Conservation (phyloP, 2,797 vertebrate genomes). For the Nannoperca obscura region DNA sequence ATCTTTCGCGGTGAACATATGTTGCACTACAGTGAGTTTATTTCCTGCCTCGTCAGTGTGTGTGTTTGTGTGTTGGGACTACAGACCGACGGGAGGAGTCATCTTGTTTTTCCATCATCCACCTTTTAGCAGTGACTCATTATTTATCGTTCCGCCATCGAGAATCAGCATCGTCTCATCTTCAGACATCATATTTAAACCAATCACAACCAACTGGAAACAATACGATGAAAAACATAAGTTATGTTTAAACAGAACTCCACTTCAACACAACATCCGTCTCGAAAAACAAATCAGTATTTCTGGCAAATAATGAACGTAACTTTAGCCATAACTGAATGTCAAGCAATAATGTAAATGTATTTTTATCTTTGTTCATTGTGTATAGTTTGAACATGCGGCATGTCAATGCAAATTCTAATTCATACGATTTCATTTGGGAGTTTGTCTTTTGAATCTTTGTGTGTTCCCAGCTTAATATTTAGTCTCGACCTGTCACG, state of each 20-base stretch:
- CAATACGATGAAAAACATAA: not conserved
- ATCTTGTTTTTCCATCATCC: not conserved
- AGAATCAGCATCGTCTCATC: not conserved
- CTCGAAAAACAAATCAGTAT: conserved; percentile 76
- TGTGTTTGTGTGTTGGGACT: not conserved
- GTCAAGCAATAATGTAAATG: conserved; percentile 94
- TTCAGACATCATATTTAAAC: not conserved
- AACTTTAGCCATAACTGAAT: conserved; percentile 92
- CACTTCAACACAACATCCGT: conserved; percentile 80
- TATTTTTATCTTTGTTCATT: conserved; percentile 77
- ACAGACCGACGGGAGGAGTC: not conserved
- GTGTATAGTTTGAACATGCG: conserved; percentile 89
- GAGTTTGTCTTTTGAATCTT: conserved; percentile 55
- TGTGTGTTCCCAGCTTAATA: conserved; percentile 7
- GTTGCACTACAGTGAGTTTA: conserved; percentile 22
- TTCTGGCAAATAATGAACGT: conserved; percentile 41
- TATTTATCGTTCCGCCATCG: not conserved
- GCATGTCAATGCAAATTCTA: conserved; percentile 90
- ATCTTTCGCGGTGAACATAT: not conserved
- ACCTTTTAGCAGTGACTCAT: not conserved
- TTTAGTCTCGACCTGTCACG: conserved; percentile 81
- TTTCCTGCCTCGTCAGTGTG: not conserved
- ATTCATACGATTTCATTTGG: conserved; percentile 81
- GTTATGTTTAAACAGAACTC: not conserved
- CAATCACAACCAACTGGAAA: not conserved